Conservation (phyloP, 2,888 invertebrate species). For the Clivina fossor region DNA sequence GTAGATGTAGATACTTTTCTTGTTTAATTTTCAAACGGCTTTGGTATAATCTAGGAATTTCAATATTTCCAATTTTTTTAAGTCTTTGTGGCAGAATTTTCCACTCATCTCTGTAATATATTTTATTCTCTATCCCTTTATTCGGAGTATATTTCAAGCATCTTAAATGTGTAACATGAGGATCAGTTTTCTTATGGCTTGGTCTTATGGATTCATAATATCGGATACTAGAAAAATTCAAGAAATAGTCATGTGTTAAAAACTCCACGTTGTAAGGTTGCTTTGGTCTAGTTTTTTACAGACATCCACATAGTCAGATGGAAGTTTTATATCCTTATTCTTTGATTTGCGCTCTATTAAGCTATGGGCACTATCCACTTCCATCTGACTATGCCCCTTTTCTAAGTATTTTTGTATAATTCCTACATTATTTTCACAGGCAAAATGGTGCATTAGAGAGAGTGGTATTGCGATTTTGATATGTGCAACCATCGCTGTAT, state of each 20-base stretch:
- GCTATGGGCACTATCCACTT: background rate
- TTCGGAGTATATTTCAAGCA: constrained; percentile 35
- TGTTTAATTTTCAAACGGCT: too few species aligned
- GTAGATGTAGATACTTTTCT: too few species aligned
- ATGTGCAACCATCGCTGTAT: constrained; percentile 11
- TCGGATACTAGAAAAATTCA: background rate
- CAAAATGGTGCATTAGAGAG: constrained; percentile 19
- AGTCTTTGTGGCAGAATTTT: constrained; percentile 20
- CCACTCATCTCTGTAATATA: constrained; percentile 34
- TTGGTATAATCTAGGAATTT: too few species aligned
- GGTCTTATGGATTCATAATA: constrained; percentile 37
- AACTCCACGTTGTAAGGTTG: constrained; percentile 25
- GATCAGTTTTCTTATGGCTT: constrained; percentile 37
- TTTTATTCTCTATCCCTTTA: constrained; percentile 34
- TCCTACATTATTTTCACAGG: constrained; percentile 29
- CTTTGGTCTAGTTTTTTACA: constrained; percentile 19
- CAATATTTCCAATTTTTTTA: constrained; percentile 11
- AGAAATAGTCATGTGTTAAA: constrained; percentile 18
- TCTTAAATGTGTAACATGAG: constrained; percentile 35
- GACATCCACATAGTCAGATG: background rate
- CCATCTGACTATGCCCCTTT: constrained; percentile 8
- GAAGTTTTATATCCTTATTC: background rate
- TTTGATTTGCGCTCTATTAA: constrained; percentile 1
- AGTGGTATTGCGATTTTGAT: constrained; percentile 4
- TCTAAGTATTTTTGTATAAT: constrained; percentile 10